These are phyloP conservation scores for Oryzias celebensis DNA, from an alignment of 2,113 vertebrate species.

Conservation along the genomic window DNA sequence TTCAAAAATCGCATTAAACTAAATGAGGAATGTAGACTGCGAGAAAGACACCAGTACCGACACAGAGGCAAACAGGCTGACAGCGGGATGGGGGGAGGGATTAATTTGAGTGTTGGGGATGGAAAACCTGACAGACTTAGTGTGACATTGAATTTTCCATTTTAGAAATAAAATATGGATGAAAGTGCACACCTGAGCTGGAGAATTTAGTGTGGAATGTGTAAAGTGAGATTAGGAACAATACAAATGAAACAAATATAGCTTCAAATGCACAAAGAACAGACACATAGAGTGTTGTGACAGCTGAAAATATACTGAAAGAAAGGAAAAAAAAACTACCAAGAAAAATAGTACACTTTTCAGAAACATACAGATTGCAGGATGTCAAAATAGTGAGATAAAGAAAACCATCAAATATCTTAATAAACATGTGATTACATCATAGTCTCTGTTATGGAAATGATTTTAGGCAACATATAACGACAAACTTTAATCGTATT, in stretches of 20 bases:
- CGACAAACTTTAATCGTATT: constrained; percentile 2
- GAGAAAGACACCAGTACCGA: constrained; percentile 49
- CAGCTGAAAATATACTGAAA: too few relatives aligned
- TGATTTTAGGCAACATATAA: not conserved
- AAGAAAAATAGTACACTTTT: too few relatives aligned
- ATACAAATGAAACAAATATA: constrained; percentile 25
- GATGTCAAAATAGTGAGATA: too few relatives aligned
- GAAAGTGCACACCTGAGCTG: constrained; percentile 58
- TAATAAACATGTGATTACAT: too few relatives aligned
- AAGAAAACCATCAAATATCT: too few relatives aligned
- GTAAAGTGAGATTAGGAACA: constrained; percentile 45
- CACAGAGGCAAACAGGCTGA: constrained; percentile 33
- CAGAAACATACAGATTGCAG: too few relatives aligned
- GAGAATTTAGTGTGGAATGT: constrained; percentile 37
- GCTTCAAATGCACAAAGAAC: not conserved
- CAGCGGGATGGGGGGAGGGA: constrained; percentile 46
- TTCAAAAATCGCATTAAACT: constrained; percentile 77
- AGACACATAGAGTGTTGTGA: not conserved
- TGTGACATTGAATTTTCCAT: constrained; percentile 76
- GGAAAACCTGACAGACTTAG: constrained; percentile 70
- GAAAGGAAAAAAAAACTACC: too few relatives aligned
- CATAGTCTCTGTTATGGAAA: too few relatives aligned
- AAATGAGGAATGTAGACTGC: constrained; percentile 68
- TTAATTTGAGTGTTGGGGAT: constrained; percentile 65
- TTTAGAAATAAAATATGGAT: constrained; percentile 44